Conservation (phyloP, 2,113 vertebrate genomes). For the Oryzias woworae region DNA sequence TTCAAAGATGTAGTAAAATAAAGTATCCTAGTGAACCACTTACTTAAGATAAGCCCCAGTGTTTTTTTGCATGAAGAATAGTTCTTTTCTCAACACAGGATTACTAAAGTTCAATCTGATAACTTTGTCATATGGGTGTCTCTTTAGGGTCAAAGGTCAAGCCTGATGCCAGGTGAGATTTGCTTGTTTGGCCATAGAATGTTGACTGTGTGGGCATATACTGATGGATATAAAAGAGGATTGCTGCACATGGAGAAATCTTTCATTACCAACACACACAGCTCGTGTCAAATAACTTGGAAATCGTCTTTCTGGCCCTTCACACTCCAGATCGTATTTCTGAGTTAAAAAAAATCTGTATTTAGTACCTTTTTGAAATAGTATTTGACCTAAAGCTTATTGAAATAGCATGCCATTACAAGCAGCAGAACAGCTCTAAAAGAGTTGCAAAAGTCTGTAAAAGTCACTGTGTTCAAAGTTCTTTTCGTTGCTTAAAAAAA, state of each 20-base stretch:
- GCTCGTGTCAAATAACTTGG: too few species aligned
- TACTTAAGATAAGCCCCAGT: constrained; percentile 12
- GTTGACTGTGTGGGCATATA: constrained; percentile 13
- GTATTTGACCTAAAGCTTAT: constrained; percentile 2
- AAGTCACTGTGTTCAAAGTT: not conserved
- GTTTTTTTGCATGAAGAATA: constrained; percentile 26
- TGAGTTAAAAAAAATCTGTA: not conserved
- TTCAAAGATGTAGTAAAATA: constrained; percentile 18
- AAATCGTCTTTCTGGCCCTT: not conserved
- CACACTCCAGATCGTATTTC: not conserved
- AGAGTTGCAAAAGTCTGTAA: not conserved
- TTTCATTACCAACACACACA: not conserved
- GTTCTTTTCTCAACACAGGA: not conserved
- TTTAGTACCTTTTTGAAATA: not conserved
- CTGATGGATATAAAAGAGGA: constrained; percentile 7
- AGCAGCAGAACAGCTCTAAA: not conserved
- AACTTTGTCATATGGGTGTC: constrained; percentile 8
- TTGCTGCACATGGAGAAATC: not conserved
- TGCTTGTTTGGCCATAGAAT: constrained; percentile 2
- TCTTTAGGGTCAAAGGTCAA: constrained; percentile 25
- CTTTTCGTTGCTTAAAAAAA: not conserved
- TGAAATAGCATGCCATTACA: constrained; percentile 6
- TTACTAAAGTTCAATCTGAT: constrained; percentile 9
- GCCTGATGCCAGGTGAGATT: constrained; percentile 14
- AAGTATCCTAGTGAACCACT: constrained; percentile 19